These are phyloP conservation scores for Drosophila colorata DNA, from an alignment of 2,888 invertebrate genomes.

Conservation along the genomic window DNA sequence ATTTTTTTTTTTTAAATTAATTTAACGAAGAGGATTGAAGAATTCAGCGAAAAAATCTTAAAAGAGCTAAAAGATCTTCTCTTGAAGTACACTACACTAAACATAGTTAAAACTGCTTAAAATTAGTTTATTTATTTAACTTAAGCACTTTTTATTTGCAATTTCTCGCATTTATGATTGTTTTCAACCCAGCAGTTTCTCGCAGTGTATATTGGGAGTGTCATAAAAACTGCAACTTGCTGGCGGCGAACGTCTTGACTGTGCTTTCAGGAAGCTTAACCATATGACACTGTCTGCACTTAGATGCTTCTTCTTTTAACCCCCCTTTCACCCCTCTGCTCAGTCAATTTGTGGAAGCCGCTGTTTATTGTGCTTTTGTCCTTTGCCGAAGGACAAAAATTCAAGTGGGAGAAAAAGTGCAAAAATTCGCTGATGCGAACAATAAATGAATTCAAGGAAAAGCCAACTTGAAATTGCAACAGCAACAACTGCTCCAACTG, in stretches of 20 bases:
- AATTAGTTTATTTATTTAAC: not conserved
- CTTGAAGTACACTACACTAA: too few species aligned
- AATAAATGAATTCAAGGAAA: conserved; percentile 32
- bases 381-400: conserved; percentile 77
- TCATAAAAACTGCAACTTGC: conserved; percentile 60
- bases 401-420: conserved; percentile 46
- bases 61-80: too few species aligned
- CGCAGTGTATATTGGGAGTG: conserved; percentile 42
- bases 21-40: too few species aligned
- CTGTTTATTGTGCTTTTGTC: conserved; percentile 78
- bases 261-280: conserved; percentile 60
- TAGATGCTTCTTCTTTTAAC: conserved; percentile 1
- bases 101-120: not conserved
- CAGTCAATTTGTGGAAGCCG: conserved; percentile 17
- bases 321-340: conserved; percentile 1
- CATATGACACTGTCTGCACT: conserved; percentile 20
- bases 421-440: conserved; percentile 34
- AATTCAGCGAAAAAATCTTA: too few species aligned
- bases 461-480: conserved; percentile 37
- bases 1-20: too few species aligned
- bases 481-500: not conserved
- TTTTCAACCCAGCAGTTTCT: not conserved
- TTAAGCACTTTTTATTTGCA: not conserved
- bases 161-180: not conserved
- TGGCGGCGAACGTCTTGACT: conserved; percentile 21